Conservation (phyloP, 2,888 invertebrate genomes). For the Drosophila limbata region DNA sequence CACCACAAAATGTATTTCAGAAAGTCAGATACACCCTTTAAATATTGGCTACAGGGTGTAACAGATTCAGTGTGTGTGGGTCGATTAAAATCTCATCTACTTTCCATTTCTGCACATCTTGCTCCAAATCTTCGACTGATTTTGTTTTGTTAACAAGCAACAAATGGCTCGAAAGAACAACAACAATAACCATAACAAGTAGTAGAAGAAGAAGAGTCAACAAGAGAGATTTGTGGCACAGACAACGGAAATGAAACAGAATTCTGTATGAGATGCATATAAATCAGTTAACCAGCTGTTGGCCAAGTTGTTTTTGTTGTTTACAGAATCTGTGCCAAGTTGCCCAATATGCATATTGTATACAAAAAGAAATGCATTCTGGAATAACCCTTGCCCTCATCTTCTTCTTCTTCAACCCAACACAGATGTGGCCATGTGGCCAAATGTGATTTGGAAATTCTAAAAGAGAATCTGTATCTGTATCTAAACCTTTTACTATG, state of each 20-base stretch:
- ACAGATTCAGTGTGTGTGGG: neutral
- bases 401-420: slow-evolving; percentile 3
- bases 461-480: slow-evolving; percentile 16
- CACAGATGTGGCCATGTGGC: slow-evolving; percentile 55
- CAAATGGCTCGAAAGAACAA: slow-evolving; percentile 1
- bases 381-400: slow-evolving; percentile 25
- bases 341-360: slow-evolving; percentile 25
- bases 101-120: slow-evolving; percentile 22
- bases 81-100: slow-evolving; percentile 1
- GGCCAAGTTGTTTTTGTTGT: slow-evolving; percentile 43
- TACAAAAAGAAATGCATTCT: slow-evolving; percentile 17
- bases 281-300: slow-evolving; percentile 74
- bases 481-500: slow-evolving; percentile 59
- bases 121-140: neutral
- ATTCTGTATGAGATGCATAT: slow-evolving; percentile 56
- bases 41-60: neutral
- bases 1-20: too few species aligned
- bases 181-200: neutral
- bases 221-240: slow-evolving; percentile 9
- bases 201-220: neutral
- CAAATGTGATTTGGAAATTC: slow-evolving; percentile 16
- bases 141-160: neutral
- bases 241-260: slow-evolving; percentile 62
- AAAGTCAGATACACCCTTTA: neutral
- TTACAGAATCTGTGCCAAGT: slow-evolving; percentile 50